These are phyloP conservation scores for Zapus hudsonius DNA, from an alignment of 2,113 vertebrate species.

Conservation along the genomic window DNA sequence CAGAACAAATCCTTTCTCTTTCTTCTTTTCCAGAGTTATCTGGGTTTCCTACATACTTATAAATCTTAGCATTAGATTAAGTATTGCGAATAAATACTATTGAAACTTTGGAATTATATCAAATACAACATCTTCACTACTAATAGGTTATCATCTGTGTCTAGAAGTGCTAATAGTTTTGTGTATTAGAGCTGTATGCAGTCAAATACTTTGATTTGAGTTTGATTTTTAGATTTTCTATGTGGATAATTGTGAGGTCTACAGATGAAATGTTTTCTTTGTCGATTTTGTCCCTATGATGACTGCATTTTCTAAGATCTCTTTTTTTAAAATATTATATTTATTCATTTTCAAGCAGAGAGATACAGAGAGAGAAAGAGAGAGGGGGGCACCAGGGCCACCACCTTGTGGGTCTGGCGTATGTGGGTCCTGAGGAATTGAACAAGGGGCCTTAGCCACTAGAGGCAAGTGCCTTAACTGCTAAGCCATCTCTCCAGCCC, in stretches of 20 bases:
- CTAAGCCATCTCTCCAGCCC: too few relatives aligned
- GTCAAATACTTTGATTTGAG: not conserved
- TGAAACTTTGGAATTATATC: not conserved
- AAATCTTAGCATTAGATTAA: conserved; percentile 31
- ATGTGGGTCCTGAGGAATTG: too few relatives aligned
- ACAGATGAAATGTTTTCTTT: not conserved
- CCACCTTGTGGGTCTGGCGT: too few relatives aligned
- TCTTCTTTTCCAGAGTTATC: conserved; percentile 6
- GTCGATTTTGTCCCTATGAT: not conserved
- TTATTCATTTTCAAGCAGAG: too few relatives aligned
- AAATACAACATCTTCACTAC: not conserved
- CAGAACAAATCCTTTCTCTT: conserved; percentile 11
- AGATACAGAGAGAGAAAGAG: too few relatives aligned
- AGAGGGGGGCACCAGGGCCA: too few relatives aligned
- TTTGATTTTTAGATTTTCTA: conserved; percentile 28
- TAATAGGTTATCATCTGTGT: conserved; percentile 2
- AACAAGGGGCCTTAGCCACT: too few relatives aligned
- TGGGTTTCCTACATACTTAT: not conserved
- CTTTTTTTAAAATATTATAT: too few relatives aligned
- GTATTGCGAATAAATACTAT: not conserved
- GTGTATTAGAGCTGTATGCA: not conserved
- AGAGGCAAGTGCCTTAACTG: too few relatives aligned
- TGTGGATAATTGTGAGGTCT: conserved; percentile 16
- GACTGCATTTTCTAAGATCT: not conserved
- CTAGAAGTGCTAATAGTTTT: conserved; percentile 19